Conservation (phyloP, 2,888 invertebrate species). For the Carpatolechia fugitivella region DNA sequence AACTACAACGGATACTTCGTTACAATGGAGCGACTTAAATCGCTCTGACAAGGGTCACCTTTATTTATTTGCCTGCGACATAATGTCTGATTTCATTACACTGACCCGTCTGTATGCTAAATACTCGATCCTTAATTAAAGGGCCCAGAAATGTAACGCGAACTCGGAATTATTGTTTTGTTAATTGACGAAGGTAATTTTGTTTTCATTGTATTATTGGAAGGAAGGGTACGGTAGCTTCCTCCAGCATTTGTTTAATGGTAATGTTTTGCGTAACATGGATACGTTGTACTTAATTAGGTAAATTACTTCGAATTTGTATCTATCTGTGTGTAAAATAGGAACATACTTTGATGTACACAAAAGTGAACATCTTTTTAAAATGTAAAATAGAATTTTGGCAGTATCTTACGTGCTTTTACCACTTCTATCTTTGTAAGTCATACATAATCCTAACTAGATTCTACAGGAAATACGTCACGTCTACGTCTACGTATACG, state of each 20-base stretch:
- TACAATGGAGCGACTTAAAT: neutral
- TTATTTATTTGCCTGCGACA: neutral
- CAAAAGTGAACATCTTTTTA: no score
- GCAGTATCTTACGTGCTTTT: no score
- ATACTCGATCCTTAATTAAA: slow-evolving; percentile 42
- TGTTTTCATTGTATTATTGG: slow-evolving; percentile 18
- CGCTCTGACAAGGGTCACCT: neutral
- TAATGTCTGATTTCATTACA: slow-evolving; percentile 30
- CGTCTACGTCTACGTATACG: no score
- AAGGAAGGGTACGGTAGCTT: neutral
- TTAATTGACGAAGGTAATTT: slow-evolving; percentile 27
- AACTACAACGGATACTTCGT: neutral
- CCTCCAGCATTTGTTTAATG: neutral
- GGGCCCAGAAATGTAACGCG: slow-evolving; percentile 31
- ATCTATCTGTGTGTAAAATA: no score
- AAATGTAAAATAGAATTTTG: no score
- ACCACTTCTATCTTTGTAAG: no score
- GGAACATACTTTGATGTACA: no score
- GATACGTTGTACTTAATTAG: neutral
- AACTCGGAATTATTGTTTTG: slow-evolving; percentile 24
- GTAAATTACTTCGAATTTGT: neutral
- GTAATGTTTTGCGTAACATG: neutral
- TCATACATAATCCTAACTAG: no score
- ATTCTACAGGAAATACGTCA: no score
- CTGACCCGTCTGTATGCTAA: slow-evolving; percentile 30